Evolutionary conservation across 2,113 vertebrate species (phyloP).

Genomic region (Chlamydotis undulata): DNA sequence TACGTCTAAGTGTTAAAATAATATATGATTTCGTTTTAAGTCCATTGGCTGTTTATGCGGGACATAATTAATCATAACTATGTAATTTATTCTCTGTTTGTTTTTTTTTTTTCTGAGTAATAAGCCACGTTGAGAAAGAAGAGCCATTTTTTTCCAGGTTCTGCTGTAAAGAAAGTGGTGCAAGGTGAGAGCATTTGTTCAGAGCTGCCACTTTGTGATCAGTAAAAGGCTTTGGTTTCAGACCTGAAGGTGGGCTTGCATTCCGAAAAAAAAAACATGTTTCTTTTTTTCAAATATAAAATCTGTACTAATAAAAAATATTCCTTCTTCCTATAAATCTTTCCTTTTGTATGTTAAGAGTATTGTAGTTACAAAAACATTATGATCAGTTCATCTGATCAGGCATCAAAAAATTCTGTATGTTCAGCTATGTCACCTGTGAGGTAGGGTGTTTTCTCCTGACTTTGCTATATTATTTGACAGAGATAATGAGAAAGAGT

Average conservation of each 20-base stretch:
- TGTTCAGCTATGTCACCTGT: neutral
- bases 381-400: neutral
- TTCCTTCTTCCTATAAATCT: neutral
- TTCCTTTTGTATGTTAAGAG: neutral
- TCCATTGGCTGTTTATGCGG: neutral
- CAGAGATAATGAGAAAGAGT: neutral
- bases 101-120: neutral
- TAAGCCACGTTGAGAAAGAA: neutral
- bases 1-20: neutral
- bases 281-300: neutral
- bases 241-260: neutral
- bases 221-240: neutral
- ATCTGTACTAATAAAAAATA: neutral
- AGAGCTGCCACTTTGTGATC: neutral
- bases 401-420: neutral
- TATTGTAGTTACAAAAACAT: neutral
- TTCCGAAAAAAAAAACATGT: fast-evolving
- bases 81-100: neutral
- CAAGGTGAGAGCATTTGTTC: neutral
- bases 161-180: neutral
- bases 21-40: neutral
- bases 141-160: neutral
- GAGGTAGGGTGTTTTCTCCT: neutral
- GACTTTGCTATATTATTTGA: neutral
- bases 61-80: neutral